Percentiles rank a stretch among this genome's conserved stretches.
Conservation (phyloP, 2,113 vertebrate species). For the Colinus virginianus region DNA sequence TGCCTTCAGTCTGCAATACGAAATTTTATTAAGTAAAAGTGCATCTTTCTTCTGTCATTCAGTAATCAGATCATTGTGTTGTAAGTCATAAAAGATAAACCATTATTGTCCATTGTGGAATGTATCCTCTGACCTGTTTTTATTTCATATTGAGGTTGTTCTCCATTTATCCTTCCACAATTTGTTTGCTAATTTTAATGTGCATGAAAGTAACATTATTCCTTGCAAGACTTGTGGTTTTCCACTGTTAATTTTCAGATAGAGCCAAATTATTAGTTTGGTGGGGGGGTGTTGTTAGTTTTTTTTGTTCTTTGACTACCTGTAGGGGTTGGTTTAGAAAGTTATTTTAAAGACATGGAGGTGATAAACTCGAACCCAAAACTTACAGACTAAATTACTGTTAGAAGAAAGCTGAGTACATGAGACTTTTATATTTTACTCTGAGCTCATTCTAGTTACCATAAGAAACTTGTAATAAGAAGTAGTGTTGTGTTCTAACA, state of each 20-base stretch:
- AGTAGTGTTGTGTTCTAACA: neutral
- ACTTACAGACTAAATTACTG: neutral
- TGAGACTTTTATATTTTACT: neutral
- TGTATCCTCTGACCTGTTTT: conserved; percentile 37
- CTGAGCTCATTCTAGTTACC: neutral
- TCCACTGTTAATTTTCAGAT: conserved; percentile 50
- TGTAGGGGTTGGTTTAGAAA: neutral
- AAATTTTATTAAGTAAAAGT: conserved; percentile 63
- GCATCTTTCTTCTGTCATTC: conserved; percentile 79
- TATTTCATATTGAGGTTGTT: conserved; percentile 58
- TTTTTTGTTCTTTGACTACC: neutral
- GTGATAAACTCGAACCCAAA: neutral
- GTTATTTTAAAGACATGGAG: conserved; percentile 12
- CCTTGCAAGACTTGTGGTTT: conserved; percentile 57
- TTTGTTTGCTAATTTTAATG: conserved; percentile 68
- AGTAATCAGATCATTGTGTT: conserved; percentile 67
- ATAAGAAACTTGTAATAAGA: neutral
- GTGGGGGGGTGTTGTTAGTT: conserved; percentile 20
- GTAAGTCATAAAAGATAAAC: conserved; percentile 59
- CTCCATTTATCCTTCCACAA: conserved; percentile 58
- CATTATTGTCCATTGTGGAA: conserved; percentile 64
- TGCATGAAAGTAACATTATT: conserved; percentile 64
- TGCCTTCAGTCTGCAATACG: conserved; percentile 19
- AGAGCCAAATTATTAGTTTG: conserved; percentile 36
- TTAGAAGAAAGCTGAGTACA: neutral